Evolutionary conservation across 2,797 vertebrate species (phyloP).

Genomic region (Urosaurus nigricauda): DNA sequence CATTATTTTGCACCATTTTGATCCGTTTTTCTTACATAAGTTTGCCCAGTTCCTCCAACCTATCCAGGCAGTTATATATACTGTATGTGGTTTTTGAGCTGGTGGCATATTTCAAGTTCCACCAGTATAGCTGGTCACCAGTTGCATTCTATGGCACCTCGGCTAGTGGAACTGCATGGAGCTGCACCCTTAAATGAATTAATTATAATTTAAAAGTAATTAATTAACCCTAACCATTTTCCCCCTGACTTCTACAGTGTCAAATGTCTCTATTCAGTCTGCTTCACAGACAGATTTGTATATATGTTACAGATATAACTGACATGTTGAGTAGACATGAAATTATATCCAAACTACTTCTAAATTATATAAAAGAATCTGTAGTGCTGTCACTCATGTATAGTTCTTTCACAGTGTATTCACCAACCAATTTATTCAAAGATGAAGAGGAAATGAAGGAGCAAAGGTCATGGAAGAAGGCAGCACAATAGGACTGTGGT

Average conservation of each 20-base stretch:
- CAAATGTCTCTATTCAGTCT: not conserved
- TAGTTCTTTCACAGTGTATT: not conserved
- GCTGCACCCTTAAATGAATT: not conserved
- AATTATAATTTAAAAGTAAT: not conserved
- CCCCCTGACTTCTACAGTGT: not conserved
- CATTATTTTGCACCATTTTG: not conserved
- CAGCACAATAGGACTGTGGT: not conserved
- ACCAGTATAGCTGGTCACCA: too few relatives aligned
- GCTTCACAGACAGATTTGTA: not conserved
- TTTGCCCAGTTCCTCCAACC: too few relatives aligned
- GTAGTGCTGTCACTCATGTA: not conserved
- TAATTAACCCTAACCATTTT: not conserved
- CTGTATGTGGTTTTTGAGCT: not conserved
- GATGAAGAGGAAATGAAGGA: conserved; percentile 5
- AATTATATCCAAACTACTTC: not conserved
- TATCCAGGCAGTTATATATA: not conserved
- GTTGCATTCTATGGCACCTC: not conserved
- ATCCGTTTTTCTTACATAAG: not conserved
- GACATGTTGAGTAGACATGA: not conserved
- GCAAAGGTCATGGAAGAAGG: not conserved
- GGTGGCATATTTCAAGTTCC: not conserved
- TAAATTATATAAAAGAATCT: conserved; percentile 24
- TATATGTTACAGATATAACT: not conserved
- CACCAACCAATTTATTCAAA: not conserved
- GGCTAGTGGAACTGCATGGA: not conserved